Evolutionary conservation across 2,888 invertebrate species (phyloP).

Genomic region (Drosophila villosipedis): DNA sequence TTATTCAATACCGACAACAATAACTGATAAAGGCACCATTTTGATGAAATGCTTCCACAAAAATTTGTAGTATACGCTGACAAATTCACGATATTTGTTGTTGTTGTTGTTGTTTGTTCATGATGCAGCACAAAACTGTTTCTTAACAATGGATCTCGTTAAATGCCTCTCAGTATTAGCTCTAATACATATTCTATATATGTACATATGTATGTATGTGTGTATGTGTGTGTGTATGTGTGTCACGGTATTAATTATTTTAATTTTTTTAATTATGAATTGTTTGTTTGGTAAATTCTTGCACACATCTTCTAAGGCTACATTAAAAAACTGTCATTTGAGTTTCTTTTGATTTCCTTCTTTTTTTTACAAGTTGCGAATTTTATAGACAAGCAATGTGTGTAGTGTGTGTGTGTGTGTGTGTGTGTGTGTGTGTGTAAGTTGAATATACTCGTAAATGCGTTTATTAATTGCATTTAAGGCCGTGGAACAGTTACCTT

Average conservation of each 20-base stretch:
- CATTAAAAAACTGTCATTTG: constrained; percentile 62
- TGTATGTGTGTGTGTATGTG: background rate
- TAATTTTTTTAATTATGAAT: constrained; percentile 12
- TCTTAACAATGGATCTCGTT: constrained; percentile 47
- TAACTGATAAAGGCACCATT: constrained; percentile 84
- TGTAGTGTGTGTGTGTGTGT: constrained; percentile 30
- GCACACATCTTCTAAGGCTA: constrained; percentile 65
- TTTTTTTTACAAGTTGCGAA: constrained; percentile 31
- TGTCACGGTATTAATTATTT: constrained; percentile 1
- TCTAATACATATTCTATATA: constrained; percentile 27
- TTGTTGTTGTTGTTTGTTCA: background rate
- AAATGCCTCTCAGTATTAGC: constrained; percentile 55
- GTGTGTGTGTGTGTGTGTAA: constrained; percentile 29
- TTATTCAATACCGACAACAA: constrained; percentile 63
- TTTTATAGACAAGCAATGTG: constrained; percentile 32
- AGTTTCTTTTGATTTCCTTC: constrained; percentile 30
- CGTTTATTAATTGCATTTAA: constrained; percentile 62
- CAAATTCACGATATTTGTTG: constrained; percentile 22
- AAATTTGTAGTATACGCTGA: constrained; percentile 39
- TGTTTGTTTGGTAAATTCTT: constrained; percentile 42
- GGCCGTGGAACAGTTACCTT: constrained; percentile 64
- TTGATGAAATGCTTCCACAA: constrained; percentile 79
- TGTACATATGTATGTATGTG: constrained; percentile 8
- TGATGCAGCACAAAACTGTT: constrained; percentile 27
- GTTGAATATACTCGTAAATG: constrained; percentile 59